Conservation (phyloP, 2,113 vertebrate genomes). For the Sebastes schlegelii region DNA sequence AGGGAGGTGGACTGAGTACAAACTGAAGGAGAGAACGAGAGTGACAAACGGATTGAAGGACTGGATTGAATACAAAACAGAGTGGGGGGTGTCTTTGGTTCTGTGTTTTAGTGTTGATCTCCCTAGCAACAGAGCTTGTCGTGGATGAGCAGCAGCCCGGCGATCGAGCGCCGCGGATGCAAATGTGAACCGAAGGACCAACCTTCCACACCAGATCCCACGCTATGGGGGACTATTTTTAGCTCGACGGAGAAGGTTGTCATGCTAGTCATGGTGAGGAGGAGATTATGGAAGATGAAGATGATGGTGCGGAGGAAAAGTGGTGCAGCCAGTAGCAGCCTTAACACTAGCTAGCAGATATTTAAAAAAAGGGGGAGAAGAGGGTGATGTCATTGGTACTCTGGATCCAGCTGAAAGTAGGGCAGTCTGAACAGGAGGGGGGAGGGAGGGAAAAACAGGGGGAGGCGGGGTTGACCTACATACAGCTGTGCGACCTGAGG, state of each 20-base stretch:
- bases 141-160: slow-evolving; percentile 52
- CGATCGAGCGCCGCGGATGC: slow-evolving; percentile 46
- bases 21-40: slow-evolving; percentile 6
- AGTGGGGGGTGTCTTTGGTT: slow-evolving; percentile 2
- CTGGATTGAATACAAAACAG: slow-evolving; percentile 35
- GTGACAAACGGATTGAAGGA: slow-evolving; percentile 40
- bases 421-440: slow-evolving; percentile 75
- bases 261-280: slow-evolving; percentile 20
- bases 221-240: slow-evolving; percentile 50
- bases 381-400: slow-evolving; percentile 80
- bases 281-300: slow-evolving; percentile 39
- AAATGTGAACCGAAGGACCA: slow-evolving; percentile 54
- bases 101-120: slow-evolving; percentile 49
- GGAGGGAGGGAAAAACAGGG: slow-evolving; percentile 43
- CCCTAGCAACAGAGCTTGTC: slow-evolving; percentile 67
- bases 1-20: slow-evolving; percentile 12
- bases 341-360: slow-evolving; percentile 46
- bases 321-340: slow-evolving; percentile 46
- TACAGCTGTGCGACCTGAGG: slow-evolving; percentile 83
- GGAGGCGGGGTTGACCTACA: slow-evolving; percentile 83
- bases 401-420: slow-evolving; percentile 83
- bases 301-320: slow-evolving; percentile 27
- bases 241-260: slow-evolving; percentile 14
- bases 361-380: slow-evolving; percentile 17
- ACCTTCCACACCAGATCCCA: slow-evolving; percentile 39